Evolutionary conservation across 2,113 vertebrate genomes (phyloP).

Genomic region (Climacteris rufus): DNA sequence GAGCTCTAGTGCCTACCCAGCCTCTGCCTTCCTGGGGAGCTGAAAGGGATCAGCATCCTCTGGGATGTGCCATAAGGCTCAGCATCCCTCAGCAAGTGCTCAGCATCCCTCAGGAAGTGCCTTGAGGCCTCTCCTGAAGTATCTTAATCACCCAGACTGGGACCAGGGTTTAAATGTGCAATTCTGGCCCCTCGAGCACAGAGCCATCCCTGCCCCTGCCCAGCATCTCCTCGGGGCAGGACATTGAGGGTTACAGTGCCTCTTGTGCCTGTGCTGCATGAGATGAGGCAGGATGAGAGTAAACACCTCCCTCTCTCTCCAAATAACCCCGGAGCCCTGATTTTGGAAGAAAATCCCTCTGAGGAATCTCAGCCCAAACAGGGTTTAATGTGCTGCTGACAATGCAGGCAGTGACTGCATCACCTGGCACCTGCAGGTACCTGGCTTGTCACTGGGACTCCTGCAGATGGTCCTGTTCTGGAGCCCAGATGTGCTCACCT

Average conservation of each 20-base stretch:
- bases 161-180: background rate
- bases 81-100: rapidly evolving
- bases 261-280: background rate
- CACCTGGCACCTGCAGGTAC: background rate
- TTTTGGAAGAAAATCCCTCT: background rate
- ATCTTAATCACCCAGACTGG: background rate
- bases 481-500: background rate
- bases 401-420: background rate
- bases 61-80: background rate
- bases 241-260: background rate
- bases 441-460: background rate
- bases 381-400: background rate
- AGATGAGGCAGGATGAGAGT: background rate
- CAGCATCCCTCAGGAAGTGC: rapidly evolving
- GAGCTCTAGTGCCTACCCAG: background rate
- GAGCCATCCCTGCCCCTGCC: background rate
- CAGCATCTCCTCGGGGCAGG: background rate
- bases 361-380: background rate
- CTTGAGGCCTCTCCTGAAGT: background rate
- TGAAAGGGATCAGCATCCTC: background rate
- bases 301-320: background rate
- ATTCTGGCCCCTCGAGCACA: rapidly evolving
- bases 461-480: background rate
- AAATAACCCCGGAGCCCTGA: background rate
- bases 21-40: background rate